These are phyloP conservation scores for Sebastes wilsoni DNA, from an alignment of 2,797 vertebrate species.

Conservation along the genomic window DNA sequence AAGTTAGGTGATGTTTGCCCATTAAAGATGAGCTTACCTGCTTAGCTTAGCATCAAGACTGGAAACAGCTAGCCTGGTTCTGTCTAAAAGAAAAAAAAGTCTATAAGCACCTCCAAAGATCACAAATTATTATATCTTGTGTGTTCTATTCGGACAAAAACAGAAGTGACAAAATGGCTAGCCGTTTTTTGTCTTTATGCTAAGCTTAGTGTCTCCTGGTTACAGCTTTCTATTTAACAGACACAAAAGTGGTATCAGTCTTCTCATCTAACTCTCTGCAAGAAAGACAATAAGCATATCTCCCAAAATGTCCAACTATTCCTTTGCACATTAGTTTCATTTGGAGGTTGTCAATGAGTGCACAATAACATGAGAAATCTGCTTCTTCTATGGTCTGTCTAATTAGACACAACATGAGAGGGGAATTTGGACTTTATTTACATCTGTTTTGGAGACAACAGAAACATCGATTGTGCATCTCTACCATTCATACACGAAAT, in stretches of 20 bases:
- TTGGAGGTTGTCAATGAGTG: background rate
- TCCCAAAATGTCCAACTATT: too few species aligned
- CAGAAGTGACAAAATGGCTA: background rate
- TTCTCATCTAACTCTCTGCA: too few species aligned
- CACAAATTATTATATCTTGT: background rate
- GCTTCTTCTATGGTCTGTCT: background rate
- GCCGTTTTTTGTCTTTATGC: background rate
- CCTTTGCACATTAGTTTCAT: background rate
- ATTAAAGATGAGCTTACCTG: background rate
- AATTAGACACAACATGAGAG: background rate
- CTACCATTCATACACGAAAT: background rate
- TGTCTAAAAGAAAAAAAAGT: background rate
- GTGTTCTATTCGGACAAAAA: background rate
- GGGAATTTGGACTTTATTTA: background rate
- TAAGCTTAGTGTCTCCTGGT: background rate
- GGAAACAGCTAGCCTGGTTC: background rate
- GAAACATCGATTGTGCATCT: conserved; percentile 6
- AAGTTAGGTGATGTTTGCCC: background rate
- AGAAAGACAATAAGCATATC: too few species aligned
- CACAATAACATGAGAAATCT: background rate
- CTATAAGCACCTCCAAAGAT: background rate
- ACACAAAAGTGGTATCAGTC: too few species aligned
- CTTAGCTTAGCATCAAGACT: background rate
- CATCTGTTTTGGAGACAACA: background rate
- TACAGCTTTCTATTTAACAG: background rate